Evolutionary conservation across 2,888 invertebrate species (phyloP).

Genomic region (Halocaridina rubra): DNA sequence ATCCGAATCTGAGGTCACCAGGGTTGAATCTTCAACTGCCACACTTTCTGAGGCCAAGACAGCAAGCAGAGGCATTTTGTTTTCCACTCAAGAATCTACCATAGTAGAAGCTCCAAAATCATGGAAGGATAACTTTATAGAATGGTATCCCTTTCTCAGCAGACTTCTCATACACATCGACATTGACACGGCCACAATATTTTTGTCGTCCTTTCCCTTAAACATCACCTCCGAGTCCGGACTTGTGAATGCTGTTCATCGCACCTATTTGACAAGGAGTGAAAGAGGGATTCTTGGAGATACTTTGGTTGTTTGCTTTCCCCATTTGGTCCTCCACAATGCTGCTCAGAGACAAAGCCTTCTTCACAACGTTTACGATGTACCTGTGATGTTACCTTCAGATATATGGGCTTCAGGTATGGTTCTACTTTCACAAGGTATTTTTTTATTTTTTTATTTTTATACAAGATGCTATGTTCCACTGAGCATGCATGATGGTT

Average conservation of each 20-base stretch:
- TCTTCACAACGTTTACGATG: conserved; percentile 46
- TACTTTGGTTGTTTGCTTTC: conserved; percentile 49
- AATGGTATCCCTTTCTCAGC: conserved; percentile 47
- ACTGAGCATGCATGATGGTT: no score
- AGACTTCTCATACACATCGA: conserved; percentile 55
- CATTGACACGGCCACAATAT: conserved; percentile 47
- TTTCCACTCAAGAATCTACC: background rate
- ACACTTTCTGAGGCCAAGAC: conserved; percentile 60
- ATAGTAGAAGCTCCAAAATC: background rate
- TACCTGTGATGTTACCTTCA: conserved; percentile 52
- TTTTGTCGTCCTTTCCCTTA: conserved; percentile 34
- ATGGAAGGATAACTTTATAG: conserved; percentile 54
- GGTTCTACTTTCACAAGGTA: no score
- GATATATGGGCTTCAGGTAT: conserved; percentile 56
- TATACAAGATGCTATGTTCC: no score
- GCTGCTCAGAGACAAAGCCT: conserved; percentile 54
- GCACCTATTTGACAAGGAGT: conserved; percentile 54
- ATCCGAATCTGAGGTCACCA: conserved; percentile 47
- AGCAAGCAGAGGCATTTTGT: conserved; percentile 11
- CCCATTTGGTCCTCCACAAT: conserved; percentile 55
- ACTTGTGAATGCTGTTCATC: conserved; percentile 55
- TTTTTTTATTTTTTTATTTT: no score
- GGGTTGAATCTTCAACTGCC: conserved; percentile 49
- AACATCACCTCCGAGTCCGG: conserved; percentile 45
- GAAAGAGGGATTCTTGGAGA: conserved; percentile 49